These are phyloP conservation scores for Neoseiulus cucumeris DNA, from an alignment of 1,140 invertebrate genomes.

Conservation along the genomic window DNA sequence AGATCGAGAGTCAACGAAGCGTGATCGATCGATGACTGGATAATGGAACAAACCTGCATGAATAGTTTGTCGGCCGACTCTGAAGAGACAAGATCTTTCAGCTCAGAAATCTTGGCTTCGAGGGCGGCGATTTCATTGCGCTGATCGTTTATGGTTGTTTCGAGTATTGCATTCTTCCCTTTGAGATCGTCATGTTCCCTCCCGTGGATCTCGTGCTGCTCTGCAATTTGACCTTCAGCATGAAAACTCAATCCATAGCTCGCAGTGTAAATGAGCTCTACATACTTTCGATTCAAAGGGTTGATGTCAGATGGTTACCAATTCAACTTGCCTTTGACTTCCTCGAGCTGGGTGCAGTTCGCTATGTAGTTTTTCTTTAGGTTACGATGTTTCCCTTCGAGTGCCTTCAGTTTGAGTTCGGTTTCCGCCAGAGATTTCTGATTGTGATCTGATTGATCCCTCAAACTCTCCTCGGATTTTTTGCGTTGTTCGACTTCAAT, in stretches of 20 bases:
- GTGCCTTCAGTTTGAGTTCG: background rate
- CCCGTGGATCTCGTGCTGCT: no score
- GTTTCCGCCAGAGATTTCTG: background rate
- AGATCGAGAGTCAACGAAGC: background rate
- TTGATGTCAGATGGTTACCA: no score
- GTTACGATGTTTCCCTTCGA: background rate
- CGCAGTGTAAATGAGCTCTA: no score
- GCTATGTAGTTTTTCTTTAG: conserved; percentile 3
- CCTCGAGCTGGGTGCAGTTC: background rate
- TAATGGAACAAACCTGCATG: background rate
- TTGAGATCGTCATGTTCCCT: background rate
- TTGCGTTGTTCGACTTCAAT: background rate
- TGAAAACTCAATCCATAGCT: no score
- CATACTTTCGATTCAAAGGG: no score
- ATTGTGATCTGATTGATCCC: background rate
- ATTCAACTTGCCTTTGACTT: background rate
- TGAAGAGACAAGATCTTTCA: background rate
- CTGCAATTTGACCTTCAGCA: no score
- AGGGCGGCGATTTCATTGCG: background rate
- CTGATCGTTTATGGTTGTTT: background rate
- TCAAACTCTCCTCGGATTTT: background rate
- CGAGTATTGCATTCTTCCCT: background rate
- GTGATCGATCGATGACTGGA: background rate
- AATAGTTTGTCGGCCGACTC: background rate
- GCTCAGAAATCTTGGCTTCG: background rate